Evolutionary conservation across 2,888 invertebrate genomes (phyloP).

Genomic region (Ephialtes manifestator): DNA sequence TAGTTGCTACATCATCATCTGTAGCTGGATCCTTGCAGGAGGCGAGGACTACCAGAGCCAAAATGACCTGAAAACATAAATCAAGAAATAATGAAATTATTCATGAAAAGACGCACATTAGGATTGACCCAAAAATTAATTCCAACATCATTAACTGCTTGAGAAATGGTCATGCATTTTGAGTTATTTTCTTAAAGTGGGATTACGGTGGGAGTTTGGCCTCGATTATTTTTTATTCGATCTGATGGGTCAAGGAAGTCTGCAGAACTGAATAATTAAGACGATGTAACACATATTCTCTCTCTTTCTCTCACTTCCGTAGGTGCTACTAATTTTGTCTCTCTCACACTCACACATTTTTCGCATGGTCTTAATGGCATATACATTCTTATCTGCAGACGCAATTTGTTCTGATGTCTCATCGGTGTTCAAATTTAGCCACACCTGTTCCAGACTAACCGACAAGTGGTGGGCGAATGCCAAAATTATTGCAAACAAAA

Average conservation of each 20-base stretch:
- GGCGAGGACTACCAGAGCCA: constrained; percentile 74
- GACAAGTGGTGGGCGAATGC: not conserved
- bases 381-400: not conserved
- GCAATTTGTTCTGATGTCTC: not conserved
- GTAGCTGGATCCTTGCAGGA: constrained; percentile 62
- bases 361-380: not conserved
- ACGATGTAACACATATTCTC: not conserved
- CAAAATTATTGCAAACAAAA: not conserved
- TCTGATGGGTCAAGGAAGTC: not conserved
- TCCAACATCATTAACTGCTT: not conserved
- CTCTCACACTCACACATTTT: not conserved
- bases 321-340: not conserved
- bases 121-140: not conserved
- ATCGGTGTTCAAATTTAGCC: not conserved
- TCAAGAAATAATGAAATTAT: constrained; percentile 22
- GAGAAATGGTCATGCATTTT: constrained; percentile 34
- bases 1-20: constrained; percentile 23
- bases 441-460: not conserved
- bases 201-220: not conserved
- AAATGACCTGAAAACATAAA: constrained; percentile 77
- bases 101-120: not conserved
- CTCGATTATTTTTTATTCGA: constrained; percentile 15
- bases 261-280: constrained; percentile 7
- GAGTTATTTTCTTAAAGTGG: not conserved
- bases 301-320: not conserved